These are phyloP conservation scores for Pachyramphus minor DNA, from an alignment of 2,113 vertebrate species.

Conservation along the genomic window DNA sequence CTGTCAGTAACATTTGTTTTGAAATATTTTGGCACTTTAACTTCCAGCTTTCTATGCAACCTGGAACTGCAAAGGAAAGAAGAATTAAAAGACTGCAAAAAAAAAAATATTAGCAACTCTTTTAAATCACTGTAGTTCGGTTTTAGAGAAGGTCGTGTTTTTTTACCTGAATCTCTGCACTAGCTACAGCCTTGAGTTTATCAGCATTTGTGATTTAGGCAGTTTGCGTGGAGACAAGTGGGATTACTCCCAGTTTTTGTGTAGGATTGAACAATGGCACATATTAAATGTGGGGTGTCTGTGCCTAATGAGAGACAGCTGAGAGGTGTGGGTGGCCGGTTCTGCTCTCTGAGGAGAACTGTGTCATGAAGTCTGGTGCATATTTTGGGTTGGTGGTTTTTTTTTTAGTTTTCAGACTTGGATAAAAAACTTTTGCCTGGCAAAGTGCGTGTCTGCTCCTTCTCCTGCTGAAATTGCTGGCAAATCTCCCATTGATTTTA, in stretches of 20 bases:
- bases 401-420: not conserved
- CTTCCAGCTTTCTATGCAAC: not conserved
- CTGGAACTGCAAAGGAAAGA: not conserved
- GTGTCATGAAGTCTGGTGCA: slow-evolving; percentile 36
- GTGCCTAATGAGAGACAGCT: slow-evolving; percentile 55
- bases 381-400: not conserved
- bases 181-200: not conserved
- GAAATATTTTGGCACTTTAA: not conserved
- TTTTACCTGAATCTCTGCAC: not conserved
- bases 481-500: not conserved
- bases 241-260: slow-evolving; percentile 17
- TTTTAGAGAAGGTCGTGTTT: not conserved
- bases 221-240: not conserved
- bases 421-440: not conserved
- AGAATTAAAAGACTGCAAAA: not conserved
- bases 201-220: not conserved
- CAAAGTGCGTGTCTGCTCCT: not conserved
- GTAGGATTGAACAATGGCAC: slow-evolving; percentile 38
- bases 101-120: not conserved
- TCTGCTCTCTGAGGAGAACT: slow-evolving; percentile 29
- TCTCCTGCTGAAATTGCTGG: slow-evolving; percentile 1
- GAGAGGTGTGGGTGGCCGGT: slow-evolving; percentile 57
- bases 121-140: not conserved
- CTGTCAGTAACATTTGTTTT: not conserved
- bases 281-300: slow-evolving; percentile 32